Base-by-base conservation (phyloP, 2,113 vertebrate genomes). In the Chloropsis cyanopogon region DNA sequence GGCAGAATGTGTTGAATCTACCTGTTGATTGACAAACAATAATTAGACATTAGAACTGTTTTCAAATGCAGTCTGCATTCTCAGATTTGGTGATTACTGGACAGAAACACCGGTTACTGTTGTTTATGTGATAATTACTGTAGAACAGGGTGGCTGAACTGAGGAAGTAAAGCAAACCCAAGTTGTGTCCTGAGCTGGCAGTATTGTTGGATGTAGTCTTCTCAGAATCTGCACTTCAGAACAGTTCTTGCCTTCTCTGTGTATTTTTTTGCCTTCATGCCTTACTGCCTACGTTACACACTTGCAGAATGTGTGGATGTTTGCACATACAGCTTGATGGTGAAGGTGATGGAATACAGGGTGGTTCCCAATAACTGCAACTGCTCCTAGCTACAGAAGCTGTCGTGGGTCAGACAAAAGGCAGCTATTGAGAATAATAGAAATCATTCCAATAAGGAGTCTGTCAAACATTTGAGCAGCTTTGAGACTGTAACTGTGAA, bases 211-310 rank as follows among this genome's bases (percentile, higher is more conserved):
- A 47, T 1, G 1, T 23, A 33, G 14, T 35, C 44, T 69, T 69
- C n/a, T 6, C 41, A 85, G 53, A 82, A 46, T 54, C 28, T 76
- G 8, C 2, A 2, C 49, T 79, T 87, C 4, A 65, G 47, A 37
- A 33, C 35, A 60, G 12, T 28, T 14, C 13, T 71, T 0, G 0
- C 10, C 31, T 66, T 86, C 69, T 29, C n/a, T 65, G 53, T 3
- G 0, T 69, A 1, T 44, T 61, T 79, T 64, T 80, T 68, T 33
- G 10, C 28, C 20, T 78, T 50, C 4, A 0, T 75, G n/a, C 1
- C 1, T 83, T 83, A 23, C 52, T 64, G 46, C 82, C 20, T 63
- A 2, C 12, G 0, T 69, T 66, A 8, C 10, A 22, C 4, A 0
- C 57, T 82, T 64, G 15, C 17, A 70, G 65, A 47, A 7, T 26